phyloP scores from a whole-genome alignment of 2,113 vertebrate species.

The Neolamprologus longior region DNA sequence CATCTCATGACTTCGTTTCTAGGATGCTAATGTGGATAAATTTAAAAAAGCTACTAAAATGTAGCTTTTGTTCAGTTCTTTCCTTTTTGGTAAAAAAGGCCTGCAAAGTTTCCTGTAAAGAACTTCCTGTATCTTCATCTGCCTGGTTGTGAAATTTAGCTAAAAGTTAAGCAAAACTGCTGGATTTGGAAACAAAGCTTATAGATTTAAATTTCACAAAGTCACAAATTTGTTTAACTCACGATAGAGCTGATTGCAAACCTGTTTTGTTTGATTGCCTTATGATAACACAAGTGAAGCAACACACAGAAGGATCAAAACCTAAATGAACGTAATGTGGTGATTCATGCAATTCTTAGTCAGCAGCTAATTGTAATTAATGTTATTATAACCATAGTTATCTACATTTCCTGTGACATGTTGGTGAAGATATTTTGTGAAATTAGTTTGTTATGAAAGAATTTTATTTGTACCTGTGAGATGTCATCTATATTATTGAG shows the following conservation, averaged over 20 bases:
- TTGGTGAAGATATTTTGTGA: neutral
- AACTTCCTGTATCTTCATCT: neutral
- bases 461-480: constrained; percentile 66
- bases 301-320: neutral
- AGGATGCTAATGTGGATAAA: neutral
- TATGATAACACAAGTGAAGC: neutral
- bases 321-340: neutral
- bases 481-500: constrained; percentile 97
- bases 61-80: neutral
- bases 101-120: neutral
- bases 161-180: neutral
- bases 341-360: neutral
- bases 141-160: neutral
- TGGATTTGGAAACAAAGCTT: neutral
- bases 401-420: neutral
- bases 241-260: neutral
- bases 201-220: neutral
- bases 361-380: neutral
- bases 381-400: neutral
- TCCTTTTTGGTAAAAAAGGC: neutral
- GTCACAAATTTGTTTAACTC: neutral
- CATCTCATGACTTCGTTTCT: neutral
- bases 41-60: neutral
- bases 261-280: neutral
- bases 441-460: neutral